phyloP scores from a whole-genome alignment of 2,888 invertebrate species.

The Caenorhabditis imperialis region DNA sequence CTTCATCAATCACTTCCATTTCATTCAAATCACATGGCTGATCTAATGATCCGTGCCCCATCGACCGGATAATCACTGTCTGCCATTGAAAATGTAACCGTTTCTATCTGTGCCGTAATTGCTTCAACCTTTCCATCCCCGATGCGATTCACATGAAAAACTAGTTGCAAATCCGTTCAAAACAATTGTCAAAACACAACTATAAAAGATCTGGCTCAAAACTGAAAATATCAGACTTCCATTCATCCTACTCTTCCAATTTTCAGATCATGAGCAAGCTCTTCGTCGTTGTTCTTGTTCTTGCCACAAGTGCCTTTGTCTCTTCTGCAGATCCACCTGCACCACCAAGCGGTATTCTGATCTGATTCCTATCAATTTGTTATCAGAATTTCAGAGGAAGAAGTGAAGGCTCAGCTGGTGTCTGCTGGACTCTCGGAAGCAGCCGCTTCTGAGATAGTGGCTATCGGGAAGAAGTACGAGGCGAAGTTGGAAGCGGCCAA shows the following conservation, averaged over 20 bases:
- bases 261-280: conserved; percentile 28
- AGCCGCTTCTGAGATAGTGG: conserved; percentile 11
- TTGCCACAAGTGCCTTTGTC: conserved; percentile 31
- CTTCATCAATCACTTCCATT: conserved; percentile 28
- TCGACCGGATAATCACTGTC: conserved; percentile 22
- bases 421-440: conserved; percentile 20
- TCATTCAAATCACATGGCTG: conserved; percentile 29
- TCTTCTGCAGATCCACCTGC: conserved; percentile 8
- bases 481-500: neutral
- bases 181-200: neutral
- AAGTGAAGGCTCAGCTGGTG: conserved; percentile 22
- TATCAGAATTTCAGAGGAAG: conserved; percentile 14
- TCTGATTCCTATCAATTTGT: neutral
- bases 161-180: conserved; percentile 27
- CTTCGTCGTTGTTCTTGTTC: conserved; percentile 31
- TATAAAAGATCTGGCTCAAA: conserved; percentile 21
- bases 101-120: neutral
- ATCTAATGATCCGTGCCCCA: conserved; percentile 28
- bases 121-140: conserved; percentile 18
- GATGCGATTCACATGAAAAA: conserved; percentile 26
- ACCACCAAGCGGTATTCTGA: neutral
- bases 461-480: conserved; percentile 10
- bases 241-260: conserved; percentile 7
- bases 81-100: too few relatives aligned
- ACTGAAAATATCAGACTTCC: conserved; percentile 6